Evolutionary conservation across 2,797 vertebrate species (phyloP), one percentile per base, ranked within the genome.

Genomic region (Paedocypris micromegethes): DNA sequence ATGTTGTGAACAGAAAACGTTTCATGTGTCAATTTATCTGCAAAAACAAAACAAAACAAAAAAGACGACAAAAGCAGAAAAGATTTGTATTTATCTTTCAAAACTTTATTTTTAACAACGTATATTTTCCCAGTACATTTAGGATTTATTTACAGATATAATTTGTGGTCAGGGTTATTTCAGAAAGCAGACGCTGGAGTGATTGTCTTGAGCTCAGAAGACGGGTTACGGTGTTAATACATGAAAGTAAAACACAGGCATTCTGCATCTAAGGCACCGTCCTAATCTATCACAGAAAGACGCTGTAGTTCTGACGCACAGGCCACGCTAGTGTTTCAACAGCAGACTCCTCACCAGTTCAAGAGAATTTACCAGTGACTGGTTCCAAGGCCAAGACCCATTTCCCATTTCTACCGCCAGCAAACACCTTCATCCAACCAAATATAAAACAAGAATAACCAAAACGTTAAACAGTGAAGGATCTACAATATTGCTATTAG

Each of bases 71-170:
- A 75, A 68, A 23, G 23, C 23, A 23, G 23, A 23, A 41, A 5
- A 41, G 4, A 63, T 64, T n/a, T 57, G 56, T 9, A 37, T 62
- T 86, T 88, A 80, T 86, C 86, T 85, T 89, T 86, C 84, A 90
- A 93, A 88, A 87, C 88, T 96, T 94, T 94, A 96, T 94, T 90
- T 23, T 89, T 85, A 86, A 92, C 87, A 88, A 83, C 78, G 82
- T 54, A 70, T 84, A 78, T 83, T 83, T 85, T 75, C 82, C 64
- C 83, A 85, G 81, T 81, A 88, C 79, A 88, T 69, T 84, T 76
- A 45, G 58, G 87, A 89, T 67, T 58, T 91, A 93, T 92, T 90
- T 92, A 93, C 89, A 94, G 50, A 83, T 88, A 78, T 81, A 78
- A 87, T 79, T 83, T 84, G 77, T 82, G 75, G 87, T 88, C 82